Base-by-base conservation (phyloP, 2,113 vertebrate species). In the Cathartes aura region DNA sequence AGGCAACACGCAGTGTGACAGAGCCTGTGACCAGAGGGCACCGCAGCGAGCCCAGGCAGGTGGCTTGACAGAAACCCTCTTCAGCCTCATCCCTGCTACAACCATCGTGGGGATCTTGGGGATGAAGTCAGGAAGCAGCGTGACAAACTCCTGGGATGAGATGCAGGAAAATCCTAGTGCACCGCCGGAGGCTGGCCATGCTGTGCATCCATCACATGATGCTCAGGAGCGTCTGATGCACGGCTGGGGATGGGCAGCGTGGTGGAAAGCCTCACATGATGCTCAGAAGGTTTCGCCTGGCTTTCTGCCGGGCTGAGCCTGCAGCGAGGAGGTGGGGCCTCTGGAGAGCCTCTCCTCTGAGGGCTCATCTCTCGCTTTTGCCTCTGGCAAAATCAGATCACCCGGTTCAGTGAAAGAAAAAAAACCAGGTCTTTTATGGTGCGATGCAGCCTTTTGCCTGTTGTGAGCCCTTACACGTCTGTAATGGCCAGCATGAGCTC, bases 261-360 rank as follows among this genome's bases (percentile, higher is more conserved):
- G 87, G 55, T 90, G 71, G 87, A 90, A 94, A 80, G n/a, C 78
- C 71, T 98, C 97, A 97, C 93, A 93, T 97, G 96, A 96, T 76
- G 66, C 71, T 95, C 96, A 97, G 87, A 79, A 93, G 95, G 50
- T 93, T 95, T 82, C 4, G 32, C 29, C 72, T 63, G 82, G 48
- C 66, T 93, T 82, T 89, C 70, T 89, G 60, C 2, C 15, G 60
- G 56, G 78, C 79, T 93, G 38, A 91, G 66, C 72, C 66, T 87
- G 45, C 79, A 67, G 40, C 2, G 2, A 34, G 53, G 50, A 63
- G 47, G 48, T 84, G 32, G 26, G 56, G 36, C n/a, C n/a, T n/a
- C n/a, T n/a, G 0, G 29, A 70, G 42, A 63, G 38, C 19, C 56
- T 88, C 45, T 90, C 30, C 19, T 93, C 23, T 30, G 23, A 84